These are phyloP conservation scores for Platysteira castanea DNA, from an alignment of 2,113 vertebrate genomes.

Conservation along the genomic window DNA sequence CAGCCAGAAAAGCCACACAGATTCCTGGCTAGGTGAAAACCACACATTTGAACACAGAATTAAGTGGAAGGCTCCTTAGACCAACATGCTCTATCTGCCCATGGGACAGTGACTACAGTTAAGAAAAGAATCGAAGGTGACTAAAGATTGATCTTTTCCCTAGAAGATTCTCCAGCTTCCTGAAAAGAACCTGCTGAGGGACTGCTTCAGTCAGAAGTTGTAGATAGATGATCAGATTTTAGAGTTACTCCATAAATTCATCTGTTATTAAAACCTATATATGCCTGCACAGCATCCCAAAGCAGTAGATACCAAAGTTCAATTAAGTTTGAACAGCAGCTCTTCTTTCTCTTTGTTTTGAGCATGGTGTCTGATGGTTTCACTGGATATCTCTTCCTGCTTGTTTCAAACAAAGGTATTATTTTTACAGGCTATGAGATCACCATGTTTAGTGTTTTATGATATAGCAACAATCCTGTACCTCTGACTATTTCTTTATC, in stretches of 20 bases:
- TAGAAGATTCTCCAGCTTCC: neutral
- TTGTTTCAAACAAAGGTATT: neutral
- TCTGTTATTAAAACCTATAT: neutral
- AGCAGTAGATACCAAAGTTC: neutral
- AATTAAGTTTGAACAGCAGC: neutral
- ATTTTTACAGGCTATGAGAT: neutral
- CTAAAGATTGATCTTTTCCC: neutral
- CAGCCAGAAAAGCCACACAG: accelerated
- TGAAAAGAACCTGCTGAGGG: neutral
- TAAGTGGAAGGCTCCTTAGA: neutral
- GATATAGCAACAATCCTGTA: neutral
- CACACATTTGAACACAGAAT: neutral
- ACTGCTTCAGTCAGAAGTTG: neutral
- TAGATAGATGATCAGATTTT: neutral
- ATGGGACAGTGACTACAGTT: neutral
- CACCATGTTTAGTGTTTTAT: neutral
- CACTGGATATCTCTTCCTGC: neutral
- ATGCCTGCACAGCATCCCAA: neutral
- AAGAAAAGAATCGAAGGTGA: neutral
- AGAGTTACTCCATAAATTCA: neutral
- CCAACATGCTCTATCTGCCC: neutral
- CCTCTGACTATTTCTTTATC: neutral
- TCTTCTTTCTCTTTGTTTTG: neutral
- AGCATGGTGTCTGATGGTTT: neutral
- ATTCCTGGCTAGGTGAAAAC: neutral